Percentiles rank a stretch among this genome's conserved stretches.
phyloP scores from a whole-genome alignment of 2,113 vertebrate species.

The Sorex fumeus region DNA sequence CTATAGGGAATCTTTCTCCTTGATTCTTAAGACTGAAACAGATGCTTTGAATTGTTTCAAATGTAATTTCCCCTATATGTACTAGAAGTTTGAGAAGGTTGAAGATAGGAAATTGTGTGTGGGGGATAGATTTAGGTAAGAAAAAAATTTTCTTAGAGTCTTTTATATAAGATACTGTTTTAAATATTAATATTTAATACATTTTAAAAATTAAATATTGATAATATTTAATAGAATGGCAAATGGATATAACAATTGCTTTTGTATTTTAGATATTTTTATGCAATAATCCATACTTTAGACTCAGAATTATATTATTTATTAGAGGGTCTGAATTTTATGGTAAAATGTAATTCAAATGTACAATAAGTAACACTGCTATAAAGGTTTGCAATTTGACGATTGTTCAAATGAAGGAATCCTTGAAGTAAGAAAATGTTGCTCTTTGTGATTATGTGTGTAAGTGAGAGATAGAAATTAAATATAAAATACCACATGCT shows the following conservation, averaged over 20 bases:
- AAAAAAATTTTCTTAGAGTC: background rate
- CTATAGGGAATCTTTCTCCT: conserved; percentile 66
- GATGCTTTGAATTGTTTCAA: conserved; percentile 65
- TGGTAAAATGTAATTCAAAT: background rate
- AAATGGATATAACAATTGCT: background rate
- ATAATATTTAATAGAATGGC: background rate
- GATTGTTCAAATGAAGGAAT: background rate
- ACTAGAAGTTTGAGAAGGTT: conserved; percentile 65
- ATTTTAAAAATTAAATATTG: background rate
- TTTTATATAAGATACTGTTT: background rate
- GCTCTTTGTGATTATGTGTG: background rate
- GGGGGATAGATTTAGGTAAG: background rate
- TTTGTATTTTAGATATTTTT: background rate
- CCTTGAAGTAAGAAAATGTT: background rate
- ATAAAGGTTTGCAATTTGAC: background rate
- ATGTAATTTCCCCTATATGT: conserved; percentile 62
- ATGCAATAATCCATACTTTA: background rate
- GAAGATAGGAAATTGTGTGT: background rate
- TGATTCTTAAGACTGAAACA: conserved; percentile 25
- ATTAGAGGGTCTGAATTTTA: background rate
- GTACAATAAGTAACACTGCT: background rate
- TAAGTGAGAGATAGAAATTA: background rate
- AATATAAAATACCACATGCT: background rate
- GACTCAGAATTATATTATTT: background rate
- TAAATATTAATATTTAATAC: too few relatives aligned